Base-by-base conservation (phyloP, 2,888 invertebrate species). In the Trachelus troglodyta region DNA sequence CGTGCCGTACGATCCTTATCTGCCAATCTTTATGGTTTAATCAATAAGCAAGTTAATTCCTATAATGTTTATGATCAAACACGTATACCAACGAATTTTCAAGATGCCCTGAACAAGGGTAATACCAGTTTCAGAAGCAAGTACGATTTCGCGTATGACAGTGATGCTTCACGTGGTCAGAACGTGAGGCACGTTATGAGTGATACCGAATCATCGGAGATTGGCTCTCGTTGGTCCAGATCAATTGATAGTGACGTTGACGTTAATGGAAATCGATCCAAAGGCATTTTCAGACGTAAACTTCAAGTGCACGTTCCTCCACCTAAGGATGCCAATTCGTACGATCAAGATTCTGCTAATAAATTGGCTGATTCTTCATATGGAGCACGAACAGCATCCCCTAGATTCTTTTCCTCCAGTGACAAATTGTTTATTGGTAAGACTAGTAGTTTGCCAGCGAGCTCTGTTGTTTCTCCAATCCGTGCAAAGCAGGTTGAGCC, bases 1-100 rank as follows among this genome's bases (percentile, higher is more conserved):
- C 94, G 96, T 79, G 97, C 97, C 1, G 95, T 96, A 0, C 93
- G 97, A 81, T 97, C 97, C 3, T 92, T 96, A 75, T 97, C 97
- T 0, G 97, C 97, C 0, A 97, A 97, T 90, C 95, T 97, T 81
- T 96, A 96, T 80, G 95, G 95, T 81, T 93, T 96, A 87, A 95
- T 96, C 79, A 95, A 95, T 87, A 94, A 83, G 4, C 73, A 73
- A n/a, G 56, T 69, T 31, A 69, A 74, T 74, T 74, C 75, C 69
- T 83, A 87, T 69, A 80, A 75, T 1, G 85, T 82, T 75, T 82
- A 34, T 12, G 69, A 76, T 3, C 77, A 79, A 31, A 35, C 30
- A 11, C 74, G 37, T 15, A 12, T 3, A 34, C 74, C 30, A 12
- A 30, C 74, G 34, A 34, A 37, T 35, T 30, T 35, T 15, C 37